Conservation (phyloP, 64 coral and sea anemone genomes). For the Montipora efflorescens region DNA sequence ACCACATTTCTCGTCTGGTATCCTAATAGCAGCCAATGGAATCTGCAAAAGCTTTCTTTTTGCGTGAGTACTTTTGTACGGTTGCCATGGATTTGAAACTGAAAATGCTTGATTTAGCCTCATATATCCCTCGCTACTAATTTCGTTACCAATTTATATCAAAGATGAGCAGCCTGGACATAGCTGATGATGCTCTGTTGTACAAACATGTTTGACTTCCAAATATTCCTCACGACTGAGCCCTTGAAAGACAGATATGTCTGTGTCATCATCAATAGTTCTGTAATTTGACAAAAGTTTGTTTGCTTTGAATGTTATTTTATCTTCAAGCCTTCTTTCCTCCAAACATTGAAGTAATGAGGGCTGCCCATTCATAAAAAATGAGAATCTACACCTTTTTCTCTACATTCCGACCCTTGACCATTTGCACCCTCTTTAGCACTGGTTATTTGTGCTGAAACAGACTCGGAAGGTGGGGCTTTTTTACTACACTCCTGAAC, state of each 20-base stretch:
- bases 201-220: not conserved
- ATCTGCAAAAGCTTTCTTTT: slow-evolving; percentile 50
- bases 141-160: not conserved
- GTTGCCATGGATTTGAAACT: slow-evolving; percentile 45
- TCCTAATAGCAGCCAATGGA: slow-evolving; percentile 71
- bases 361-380: no score
- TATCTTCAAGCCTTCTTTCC: not conserved
- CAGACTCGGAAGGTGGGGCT: no score
- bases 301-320: slow-evolving; percentile 67
- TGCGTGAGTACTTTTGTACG: slow-evolving; percentile 70
- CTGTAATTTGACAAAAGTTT: slow-evolving; percentile 53
- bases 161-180: no score
- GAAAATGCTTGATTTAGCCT: slow-evolving; percentile 60
- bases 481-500: no score
- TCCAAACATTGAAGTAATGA: no score
- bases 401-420: no score
- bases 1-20: slow-evolving; percentile 64
- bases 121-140: slow-evolving; percentile 58
- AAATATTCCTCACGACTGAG: slow-evolving; percentile 39
- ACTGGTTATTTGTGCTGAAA: no score
- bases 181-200: no score
- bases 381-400: no score
- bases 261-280: slow-evolving; percentile 42
- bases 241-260: slow-evolving; percentile 58
- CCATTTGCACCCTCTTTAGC: no score